Conservation (phyloP, 2,888 invertebrate species). For the Phania funesta region DNA sequence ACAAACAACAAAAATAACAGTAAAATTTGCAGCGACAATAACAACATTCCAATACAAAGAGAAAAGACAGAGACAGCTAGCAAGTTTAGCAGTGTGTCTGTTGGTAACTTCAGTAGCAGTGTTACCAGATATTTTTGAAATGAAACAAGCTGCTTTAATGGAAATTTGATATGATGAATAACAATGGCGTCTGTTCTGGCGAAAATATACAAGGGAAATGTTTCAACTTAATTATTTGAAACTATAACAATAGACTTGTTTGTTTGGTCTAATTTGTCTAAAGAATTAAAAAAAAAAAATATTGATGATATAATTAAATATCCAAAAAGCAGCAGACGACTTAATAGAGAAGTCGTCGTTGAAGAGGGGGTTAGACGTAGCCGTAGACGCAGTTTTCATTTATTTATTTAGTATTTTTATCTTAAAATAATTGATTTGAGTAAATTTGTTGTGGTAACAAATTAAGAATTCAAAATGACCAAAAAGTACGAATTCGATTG, state of each 20-base stretch:
- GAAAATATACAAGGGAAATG: slow-evolving; percentile 29
- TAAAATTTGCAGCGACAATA: background rate
- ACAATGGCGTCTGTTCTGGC: background rate
- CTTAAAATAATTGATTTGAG: slow-evolving; percentile 14
- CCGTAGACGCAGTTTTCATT: slow-evolving; percentile 2
- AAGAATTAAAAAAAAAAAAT: slow-evolving; percentile 16
- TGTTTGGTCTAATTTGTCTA: background rate
- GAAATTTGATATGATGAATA: slow-evolving; percentile 16
- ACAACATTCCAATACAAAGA: slow-evolving; percentile 43
- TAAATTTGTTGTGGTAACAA: slow-evolving; percentile 26
- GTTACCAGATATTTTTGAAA: slow-evolving; percentile 35
- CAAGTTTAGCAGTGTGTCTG: background rate
- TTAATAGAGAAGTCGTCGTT: background rate
- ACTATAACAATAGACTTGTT: slow-evolving; percentile 43
- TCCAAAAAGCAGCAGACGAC: background rate
- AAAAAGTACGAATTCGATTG: slow-evolving; percentile 99
- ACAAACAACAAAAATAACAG: slow-evolving; percentile 23
- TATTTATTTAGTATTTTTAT: slow-evolving; percentile 13
- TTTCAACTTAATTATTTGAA: slow-evolving; percentile 26
- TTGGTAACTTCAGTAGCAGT: background rate
- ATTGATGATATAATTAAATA: slow-evolving; percentile 25
- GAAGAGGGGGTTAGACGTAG: background rate
- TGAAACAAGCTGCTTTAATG: background rate
- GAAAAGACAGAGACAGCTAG: background rate
- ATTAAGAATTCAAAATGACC: slow-evolving; percentile 85